Base-by-base conservation (phyloP, 2,888 invertebrate genomes). In the Flexamia atlantica region DNA sequence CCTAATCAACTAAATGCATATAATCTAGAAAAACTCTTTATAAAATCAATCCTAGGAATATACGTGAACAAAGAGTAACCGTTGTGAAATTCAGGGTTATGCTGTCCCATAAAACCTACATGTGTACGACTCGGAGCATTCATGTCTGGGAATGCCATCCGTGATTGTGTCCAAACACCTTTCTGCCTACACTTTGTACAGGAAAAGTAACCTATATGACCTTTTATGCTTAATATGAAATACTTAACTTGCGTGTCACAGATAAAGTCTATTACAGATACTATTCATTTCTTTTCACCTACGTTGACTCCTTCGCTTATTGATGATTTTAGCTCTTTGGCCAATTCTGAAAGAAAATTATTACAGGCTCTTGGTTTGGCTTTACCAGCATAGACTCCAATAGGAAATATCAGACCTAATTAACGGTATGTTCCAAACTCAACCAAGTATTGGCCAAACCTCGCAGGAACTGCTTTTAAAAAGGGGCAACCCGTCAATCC, bases 181-280 rank as follows among this genome's bases (percentile, higher is more conserved):
- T 70, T 28, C 25, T 42, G 46, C 12, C 28, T 68, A 64, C 85
- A 86, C 40, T 82, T 84, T 20, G 84, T 84, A 68, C 86, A 86
- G 32, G 70, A 76, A 42, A 40, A 32, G 50, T 70, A 76, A 17
- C 85, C 85, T 60, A 50, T 82, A 46, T 86, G 85, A 20, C 76
- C 79, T 28, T 74, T 85, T 14, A 72, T 82, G 12, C 57, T 28
- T 23, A 79, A 70, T 7, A 86, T 72, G 72, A 85, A 85, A 17
- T 53, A 57, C 46, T 85, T 86, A 0, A 85, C 86, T 0, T 85
- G 84, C 20, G 74, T 83, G 82, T 85, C 86, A 81, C 50, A 82
- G 82, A 28, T 82, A 72, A 70, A 85, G 60, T 17, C 83, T 83
- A 36, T 25, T 36, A 12, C 74, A 74, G 53, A 50, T 12, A 50